Evolutionary conservation across 2,888 invertebrate genomes (phyloP).

Genomic region (Hetaerina titia): DNA sequence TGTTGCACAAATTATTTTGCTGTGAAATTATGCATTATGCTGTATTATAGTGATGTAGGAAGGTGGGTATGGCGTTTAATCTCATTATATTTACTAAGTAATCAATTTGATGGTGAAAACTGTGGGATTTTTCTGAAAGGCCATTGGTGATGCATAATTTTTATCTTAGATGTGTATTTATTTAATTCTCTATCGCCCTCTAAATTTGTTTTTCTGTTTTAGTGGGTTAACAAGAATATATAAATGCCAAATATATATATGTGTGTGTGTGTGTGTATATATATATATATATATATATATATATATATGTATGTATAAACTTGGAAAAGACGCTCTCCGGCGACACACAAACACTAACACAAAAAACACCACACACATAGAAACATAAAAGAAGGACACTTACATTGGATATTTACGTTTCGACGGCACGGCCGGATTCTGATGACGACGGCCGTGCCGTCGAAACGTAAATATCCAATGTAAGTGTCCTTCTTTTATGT

Average conservation of each 20-base stretch:
- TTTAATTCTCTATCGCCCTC: slow-evolving; percentile 33
- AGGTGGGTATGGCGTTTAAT: slow-evolving; percentile 56
- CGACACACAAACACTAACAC: too few species aligned
- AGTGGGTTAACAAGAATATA: not conserved
- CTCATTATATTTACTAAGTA: slow-evolving; percentile 66
- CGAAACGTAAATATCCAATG: too few species aligned
- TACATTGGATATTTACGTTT: too few species aligned
- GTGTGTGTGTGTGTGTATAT: too few species aligned
- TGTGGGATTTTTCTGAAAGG: slow-evolving; percentile 50
- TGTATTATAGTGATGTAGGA: slow-evolving; percentile 62
- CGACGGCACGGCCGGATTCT: too few species aligned
- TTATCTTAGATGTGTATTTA: slow-evolving; percentile 58
- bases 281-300: too few species aligned
- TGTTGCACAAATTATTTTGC: slow-evolving; percentile 67
- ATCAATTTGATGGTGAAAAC: slow-evolving; percentile 33
- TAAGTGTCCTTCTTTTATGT: too few species aligned
- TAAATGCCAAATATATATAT: slow-evolving; percentile 41
- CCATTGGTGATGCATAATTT: slow-evolving; percentile 27
- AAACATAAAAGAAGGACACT: too few species aligned
- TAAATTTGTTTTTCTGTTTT: slow-evolving; percentile 55
- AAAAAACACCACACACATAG: too few species aligned
- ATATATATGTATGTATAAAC: too few species aligned
- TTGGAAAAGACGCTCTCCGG: too few species aligned
- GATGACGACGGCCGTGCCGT: too few species aligned
- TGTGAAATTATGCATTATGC: slow-evolving; percentile 52